phyloP scores from a whole-genome alignment of 1,140 invertebrate species.

The Penaeus indicus region DNA sequence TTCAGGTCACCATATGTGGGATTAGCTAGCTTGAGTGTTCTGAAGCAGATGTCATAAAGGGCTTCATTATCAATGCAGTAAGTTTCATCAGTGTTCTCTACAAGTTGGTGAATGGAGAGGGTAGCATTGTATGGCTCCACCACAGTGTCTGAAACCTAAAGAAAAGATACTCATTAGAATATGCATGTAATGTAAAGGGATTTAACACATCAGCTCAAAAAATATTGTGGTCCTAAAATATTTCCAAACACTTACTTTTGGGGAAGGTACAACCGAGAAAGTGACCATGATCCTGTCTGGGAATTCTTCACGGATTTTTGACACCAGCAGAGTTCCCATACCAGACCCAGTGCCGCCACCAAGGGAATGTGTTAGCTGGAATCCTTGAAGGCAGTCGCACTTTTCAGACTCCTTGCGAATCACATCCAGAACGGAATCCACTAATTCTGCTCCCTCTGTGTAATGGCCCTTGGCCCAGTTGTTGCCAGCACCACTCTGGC shows the following conservation, averaged over 20 bases:
- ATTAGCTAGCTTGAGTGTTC: constrained; percentile 54
- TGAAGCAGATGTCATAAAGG: constrained; percentile 57
- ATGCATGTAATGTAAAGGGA: too few relatives aligned
- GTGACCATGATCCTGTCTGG: constrained; percentile 58
- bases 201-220: too few relatives aligned
- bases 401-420: constrained; percentile 55
- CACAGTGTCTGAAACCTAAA: constrained; percentile 57
- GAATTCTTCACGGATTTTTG: constrained; percentile 58
- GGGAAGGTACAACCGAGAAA: constrained; percentile 57
- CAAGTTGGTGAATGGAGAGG: constrained; percentile 54
- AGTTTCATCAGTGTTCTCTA: constrained; percentile 56
- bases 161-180: too few relatives aligned
- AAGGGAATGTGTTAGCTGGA: constrained; percentile 55
- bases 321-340: constrained; percentile 56
- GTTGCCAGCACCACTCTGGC: constrained; percentile 60
- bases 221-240: too few relatives aligned
- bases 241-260: constrained; percentile 26
- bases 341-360: constrained; percentile 58
- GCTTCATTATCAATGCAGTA: constrained; percentile 61
- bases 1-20: constrained; percentile 57
- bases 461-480: constrained; percentile 62
- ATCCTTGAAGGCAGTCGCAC: constrained; percentile 56
- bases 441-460: constrained; percentile 56
- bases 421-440: constrained; percentile 55
- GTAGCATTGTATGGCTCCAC: constrained; percentile 59